Evolutionary conservation across 2,113 vertebrate genomes (phyloP), one percentile per base, ranked within the genome.

Genomic region (Bubo blakistoni): DNA sequence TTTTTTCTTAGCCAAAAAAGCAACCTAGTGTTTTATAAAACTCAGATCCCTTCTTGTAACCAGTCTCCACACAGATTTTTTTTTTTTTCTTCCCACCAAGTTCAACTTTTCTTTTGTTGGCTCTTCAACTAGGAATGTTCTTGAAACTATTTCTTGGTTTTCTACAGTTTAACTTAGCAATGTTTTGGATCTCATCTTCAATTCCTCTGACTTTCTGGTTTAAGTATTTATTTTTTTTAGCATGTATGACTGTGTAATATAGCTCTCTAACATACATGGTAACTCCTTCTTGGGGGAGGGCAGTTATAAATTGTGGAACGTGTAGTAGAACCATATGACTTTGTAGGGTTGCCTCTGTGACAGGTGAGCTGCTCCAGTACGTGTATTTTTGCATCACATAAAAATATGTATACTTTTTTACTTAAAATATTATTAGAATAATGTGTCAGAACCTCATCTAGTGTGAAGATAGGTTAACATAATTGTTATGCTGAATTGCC

Each of bases 101-200:
- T 95, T 94, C 62, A 86, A 51, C 42, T 42, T 81, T 62, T 86
- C 70, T 90, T 84, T 88, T 71, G n/a, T 86, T 93, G 74, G 77
- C 83, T 94, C 34, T 94, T 95, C 76, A 71, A 15, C 40, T 93
- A 42, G 81, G 95, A 97, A 87, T 93, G 88, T 86, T 97, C 96
- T 96, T 97, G 81, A 97, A 97, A 93, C 86, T 89, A 46, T 94
- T 93, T 92, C 79, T 86, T 94, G 84, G 66, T 81, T 76, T 91
- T 83, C 57, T 90, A 10, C 36, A 38, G 80, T 88, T 93, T 81
- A 85, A 85, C 77, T 79, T 76, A 79, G 58, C 81, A 80, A 38
- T 78, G 34, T 32, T 84, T 96, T 96, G 94, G 92, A 95, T 87
- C 73, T 82, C 74, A 46, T 94, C 51, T 93, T 76, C 47, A 76